Base-by-base conservation (phyloP, 1,140 invertebrate genomes). In the Pentalonia nigronervosa region DNA sequence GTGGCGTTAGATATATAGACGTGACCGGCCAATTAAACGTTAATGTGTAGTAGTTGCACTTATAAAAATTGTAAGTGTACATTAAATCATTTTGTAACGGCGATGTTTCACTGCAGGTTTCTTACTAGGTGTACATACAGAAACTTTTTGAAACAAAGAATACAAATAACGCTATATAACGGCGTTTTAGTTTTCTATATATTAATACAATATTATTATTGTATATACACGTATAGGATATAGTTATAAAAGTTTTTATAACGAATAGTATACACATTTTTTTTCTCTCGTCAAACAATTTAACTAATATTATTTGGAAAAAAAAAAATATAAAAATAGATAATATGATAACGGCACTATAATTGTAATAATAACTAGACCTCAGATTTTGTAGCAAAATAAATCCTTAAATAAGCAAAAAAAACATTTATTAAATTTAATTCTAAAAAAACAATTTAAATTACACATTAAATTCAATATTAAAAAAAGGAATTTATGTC, bases 1-100 rank as follows among this genome's bases (percentile, higher is more conserved):
- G 86, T 23, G 45, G 47, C 45, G 7, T 87, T 88, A 88, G 41
- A 47, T 50, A 88, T 87, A 88, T 50, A 88, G 20, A 50, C 48
- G 47, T 88, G 34, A 48, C 47, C 25, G 36, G 47, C 86, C 47
- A 88, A 88, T 88, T 88, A 88, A 50, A 88, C 86, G 36, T 30
- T 88, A 50, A 88, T 88, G 86, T 50, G 48, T 88, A 88, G 60
- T 84, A 84, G 86, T 87, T 30, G 45, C 86, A 87, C 45, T 87
- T 87, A 87, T n/a, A 84, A 87, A 48, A 88, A 50, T 21, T 88
- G 30, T 88, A 88, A 88, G 47, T 50, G 86, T 88, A 88, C 21
- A 88, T 7, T 88, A 88, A 88, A 88, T 88, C 86, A 88, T 88
- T 20, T 48, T n/a, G 86, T 50, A n/a, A 88, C 86, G 11, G 86